phyloP scores from a whole-genome alignment of 2,797 vertebrate genomes.

The Pangasius sanitwongsei region DNA sequence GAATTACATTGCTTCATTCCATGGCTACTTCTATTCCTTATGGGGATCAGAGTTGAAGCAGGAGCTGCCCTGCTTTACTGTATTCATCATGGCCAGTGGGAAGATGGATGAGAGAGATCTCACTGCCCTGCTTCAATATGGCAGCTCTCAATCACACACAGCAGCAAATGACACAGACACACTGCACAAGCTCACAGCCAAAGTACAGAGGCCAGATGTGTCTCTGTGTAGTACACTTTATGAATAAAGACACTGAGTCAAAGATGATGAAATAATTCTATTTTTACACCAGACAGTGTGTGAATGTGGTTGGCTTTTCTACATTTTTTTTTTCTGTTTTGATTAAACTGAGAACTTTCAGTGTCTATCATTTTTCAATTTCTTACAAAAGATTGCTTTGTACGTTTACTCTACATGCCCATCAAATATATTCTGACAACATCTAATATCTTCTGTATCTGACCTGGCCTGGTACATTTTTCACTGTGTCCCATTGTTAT shows the following conservation, averaged over 20 bases:
- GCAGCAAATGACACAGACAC: neutral
- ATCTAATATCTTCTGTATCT: neutral
- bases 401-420: neutral
- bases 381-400: neutral
- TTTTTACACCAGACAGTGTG: constrained; percentile 13
- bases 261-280: neutral
- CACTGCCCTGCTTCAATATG: neutral
- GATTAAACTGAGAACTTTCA: neutral
- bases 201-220: constrained; percentile 1
- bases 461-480: constrained; percentile 43
- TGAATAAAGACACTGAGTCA: constrained; percentile 1
- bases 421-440: neutral
- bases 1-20: neutral
- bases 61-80: constrained; percentile 10
- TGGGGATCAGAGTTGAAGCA: neutral
- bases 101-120: constrained; percentile 31
- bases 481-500: constrained; percentile 59
- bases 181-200: constrained; percentile 18
- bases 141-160: constrained; percentile 28
- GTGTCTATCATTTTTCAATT: neutral
- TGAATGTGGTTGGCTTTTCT: neutral
- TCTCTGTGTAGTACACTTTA: neutral
- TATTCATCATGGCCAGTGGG: constrained; percentile 19
- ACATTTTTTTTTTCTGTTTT: neutral
- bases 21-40: neutral